Evolutionary conservation across 2,888 invertebrate species (phyloP).

Genomic region (Tinea trinotella): DNA sequence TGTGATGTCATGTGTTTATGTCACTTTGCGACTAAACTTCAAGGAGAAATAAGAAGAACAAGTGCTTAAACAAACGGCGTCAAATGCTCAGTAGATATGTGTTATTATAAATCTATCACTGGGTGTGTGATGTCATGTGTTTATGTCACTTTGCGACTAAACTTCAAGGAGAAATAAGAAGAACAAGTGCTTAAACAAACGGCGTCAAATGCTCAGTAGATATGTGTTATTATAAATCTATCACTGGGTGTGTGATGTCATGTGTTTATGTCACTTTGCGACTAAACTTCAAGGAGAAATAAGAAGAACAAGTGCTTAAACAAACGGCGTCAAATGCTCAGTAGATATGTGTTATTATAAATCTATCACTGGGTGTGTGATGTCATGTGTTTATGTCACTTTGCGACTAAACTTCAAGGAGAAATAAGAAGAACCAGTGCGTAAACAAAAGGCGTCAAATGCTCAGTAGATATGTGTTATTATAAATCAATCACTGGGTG

Average conservation of each 20-base stretch:
- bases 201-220: conserved; percentile 20
- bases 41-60: conserved; percentile 4
- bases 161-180: neutral
- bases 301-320: neutral
- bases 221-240: conserved; percentile 17
- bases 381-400: conserved; percentile 19
- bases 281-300: neutral
- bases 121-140: conserved; percentile 24
- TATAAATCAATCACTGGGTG: conserved; percentile 17
- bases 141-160: neutral
- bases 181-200: neutral
- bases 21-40: neutral
- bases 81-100: conserved; percentile 17
- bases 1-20: conserved; percentile 11
- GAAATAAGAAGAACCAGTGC: neutral
- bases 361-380: conserved; percentile 23
- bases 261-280: neutral
- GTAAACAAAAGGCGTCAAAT: conserved; percentile 18
- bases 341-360: no score
- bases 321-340: neutral
- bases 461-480: conserved; percentile 20
- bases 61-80: neutral
- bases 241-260: conserved; percentile 19
- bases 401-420: neutral
- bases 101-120: conserved; percentile 8